Base-by-base conservation (phyloP, 1,140 invertebrate species). In the Coenobita brevimanus region DNA sequence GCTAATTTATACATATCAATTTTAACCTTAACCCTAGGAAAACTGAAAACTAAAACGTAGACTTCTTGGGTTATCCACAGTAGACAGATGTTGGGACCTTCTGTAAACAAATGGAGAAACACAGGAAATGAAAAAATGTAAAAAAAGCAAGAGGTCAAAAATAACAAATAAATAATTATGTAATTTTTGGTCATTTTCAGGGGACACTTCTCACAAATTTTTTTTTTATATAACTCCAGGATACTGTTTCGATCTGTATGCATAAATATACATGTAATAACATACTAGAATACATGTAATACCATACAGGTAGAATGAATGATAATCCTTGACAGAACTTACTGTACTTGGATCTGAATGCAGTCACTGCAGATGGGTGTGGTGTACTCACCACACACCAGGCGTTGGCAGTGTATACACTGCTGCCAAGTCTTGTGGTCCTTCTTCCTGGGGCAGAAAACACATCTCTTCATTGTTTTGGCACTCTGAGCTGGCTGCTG, bases 281-380 rank as follows among this genome's bases (percentile, higher is more conserved):
- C 73, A 3, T 30, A 76, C 43, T 78, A n/a, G 50, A n/a, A n/a
- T n/a, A n/a, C n/a, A n/a, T n/a, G n/a, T n/a, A n/a, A n/a, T n/a
- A n/a, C n/a, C n/a, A n/a, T n/a, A 2, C 41, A 78, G 75, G 75
- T 50, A 78, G 43, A 78, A 78, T 36, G 75, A 78, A 41, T 78
- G 43, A 46, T 43, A 46, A 15, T 78, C 75, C 75, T 46, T 17
- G 75, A 50, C 75, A 78, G 50, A 78, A 78, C 75, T 46, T 78
- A 78, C 75, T 43, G 6, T 43, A 78, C 15, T 78, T 43, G 75
- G 75, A 78, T 50, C 73, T 50, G 50, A 78, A n/a, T n/a, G n/a
- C n/a, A n/a, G n/a, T n/a, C n/a, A n/a, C n/a, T n/a, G n/a, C n/a
- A n/a, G n/a, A n/a, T 15, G 6, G 6, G 75, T 78, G 75, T 46